Evolutionary conservation across 2,888 invertebrate genomes (phyloP), one percentile per base, ranked within the genome.

Genomic region (Dynastes hyllus): DNA sequence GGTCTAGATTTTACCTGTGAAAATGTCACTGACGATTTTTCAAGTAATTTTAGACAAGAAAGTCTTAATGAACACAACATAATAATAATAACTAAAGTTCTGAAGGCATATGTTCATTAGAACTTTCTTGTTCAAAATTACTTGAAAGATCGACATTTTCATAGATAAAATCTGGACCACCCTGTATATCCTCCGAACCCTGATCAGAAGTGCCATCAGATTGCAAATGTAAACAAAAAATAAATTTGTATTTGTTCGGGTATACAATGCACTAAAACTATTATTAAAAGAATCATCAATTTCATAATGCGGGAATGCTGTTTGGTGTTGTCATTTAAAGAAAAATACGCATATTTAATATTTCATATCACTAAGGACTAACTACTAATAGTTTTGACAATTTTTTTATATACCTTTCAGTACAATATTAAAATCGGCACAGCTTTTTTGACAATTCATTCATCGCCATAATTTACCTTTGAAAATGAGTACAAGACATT

Each of bases 301-400:
- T 73, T 45, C 27, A 40, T 58, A 22, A 58, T 27, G 37, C 55
- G 73, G 73, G 73, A 73, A 22, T 73, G 61, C 58, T 58, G 37
- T 73, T 73, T 73, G 73, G 73, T 73, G 61, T 73, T 55, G 40
- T 37, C 73, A 73, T 40, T 58, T 67, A 50, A 58, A 61, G 40
- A 11, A 58, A 73, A 73, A 53, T 53, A 45, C 45, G 45, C 32
- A 53, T 45, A 67, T 22, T 22, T 58, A 50, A 45, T 50, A 37
- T 40, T 55, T 40, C 73, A 73, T 73, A 37, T 22, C 73, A 73
- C 73, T 40, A 73, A 73, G 53, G 37, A 73, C 71, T 71, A 71
- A 73, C 73, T 73, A 73, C 73, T 73, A 73, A 73, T 69, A 73
- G 58, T 45, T 67, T 67, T 67, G 32, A 45, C 45, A 45, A 45